These are phyloP conservation scores for Odontocerum albicorne DNA, from an alignment of 2,888 invertebrate species.

Conservation along the genomic window DNA sequence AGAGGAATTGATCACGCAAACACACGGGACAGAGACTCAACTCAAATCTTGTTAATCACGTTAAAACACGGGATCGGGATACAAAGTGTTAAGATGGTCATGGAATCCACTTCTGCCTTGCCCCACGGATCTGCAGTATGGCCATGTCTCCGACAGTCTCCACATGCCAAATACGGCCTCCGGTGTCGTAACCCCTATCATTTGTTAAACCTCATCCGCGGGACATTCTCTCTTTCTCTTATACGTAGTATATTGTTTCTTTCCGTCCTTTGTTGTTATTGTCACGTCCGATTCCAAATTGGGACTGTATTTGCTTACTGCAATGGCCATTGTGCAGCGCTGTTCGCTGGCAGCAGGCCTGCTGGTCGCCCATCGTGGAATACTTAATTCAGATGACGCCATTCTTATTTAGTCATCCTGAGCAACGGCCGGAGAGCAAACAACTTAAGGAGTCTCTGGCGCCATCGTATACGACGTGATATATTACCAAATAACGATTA, in stretches of 20 bases:
- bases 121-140: neutral
- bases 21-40: no score
- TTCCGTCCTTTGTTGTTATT: slow-evolving; percentile 21
- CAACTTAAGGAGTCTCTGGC: neutral
- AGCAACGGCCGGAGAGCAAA: neutral
- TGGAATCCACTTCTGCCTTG: neutral
- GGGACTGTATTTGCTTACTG: slow-evolving; percentile 16
- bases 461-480: no score
- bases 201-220: slow-evolving; percentile 15
- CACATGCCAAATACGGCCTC: slow-evolving; percentile 4
- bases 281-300: slow-evolving; percentile 29
- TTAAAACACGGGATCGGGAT: no score
- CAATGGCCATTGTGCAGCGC: slow-evolving; percentile 20
- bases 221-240: slow-evolving; percentile 22
- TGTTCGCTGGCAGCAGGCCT: neutral
- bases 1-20: no score
- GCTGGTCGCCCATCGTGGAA: slow-evolving; percentile 17
- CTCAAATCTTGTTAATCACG: no score
- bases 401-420: slow-evolving; percentile 1
- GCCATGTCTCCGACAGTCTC: neutral
- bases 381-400: slow-evolving; percentile 17
- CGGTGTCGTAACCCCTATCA: slow-evolving; percentile 17
- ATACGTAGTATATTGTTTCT: slow-evolving; percentile 18
- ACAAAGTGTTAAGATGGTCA: no score
- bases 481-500: no score